Base-by-base conservation (phyloP, 1,140 invertebrate genomes). In the Drosophila ercepeae region DNA sequence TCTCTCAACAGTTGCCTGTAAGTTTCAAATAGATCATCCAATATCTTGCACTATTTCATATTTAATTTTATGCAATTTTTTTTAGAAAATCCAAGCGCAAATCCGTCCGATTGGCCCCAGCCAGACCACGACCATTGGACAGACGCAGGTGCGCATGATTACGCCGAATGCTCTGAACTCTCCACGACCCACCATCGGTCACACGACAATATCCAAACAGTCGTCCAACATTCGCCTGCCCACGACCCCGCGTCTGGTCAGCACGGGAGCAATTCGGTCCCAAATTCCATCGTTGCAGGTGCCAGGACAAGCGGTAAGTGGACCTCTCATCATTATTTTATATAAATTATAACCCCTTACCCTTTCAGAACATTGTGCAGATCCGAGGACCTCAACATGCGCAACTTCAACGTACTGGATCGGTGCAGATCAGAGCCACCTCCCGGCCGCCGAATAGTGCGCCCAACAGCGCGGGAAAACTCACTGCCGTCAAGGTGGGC, bases 81-180 rank as follows among this genome's bases (percentile, higher is more conserved):
- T 14, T 21, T 18, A 91, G 89, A 90, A 90, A 91, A 91, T 90
- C 32, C 90, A 91, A 77, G 89, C 90, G 57, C 90, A 91, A 78
- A 91, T 91, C 73, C 90, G 90, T 84, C 90, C 92, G 3, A 90
- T 92, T 36, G 90, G 91, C 65, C 83, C 78, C 14, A 90, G 75
- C 59, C 82, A 91, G 65, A 90, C 90, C 23, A 90, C 83, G 49
- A 90, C 89, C 14, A 91, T 93, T 59, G 92, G 91, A 63, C 92
- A 92, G 71, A 92, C 93, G 36, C 93, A 94, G 89, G 93, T 94
- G 55, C 89, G 93, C 73, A 92, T 94, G 65, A 93, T 94, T 88
- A 90, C 92, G 60, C 93, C 93, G 27, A 88, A 82, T 68, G 61
- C 82, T 19, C 19, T 82, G 34, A 81, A 92, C 16, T 82, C 92